A percentile compares a stretch with the other conserved stretches of the same genome.
phyloP scores from a whole-genome alignment of 1,140 invertebrate genomes.

The Sycophaga agraensis region DNA sequence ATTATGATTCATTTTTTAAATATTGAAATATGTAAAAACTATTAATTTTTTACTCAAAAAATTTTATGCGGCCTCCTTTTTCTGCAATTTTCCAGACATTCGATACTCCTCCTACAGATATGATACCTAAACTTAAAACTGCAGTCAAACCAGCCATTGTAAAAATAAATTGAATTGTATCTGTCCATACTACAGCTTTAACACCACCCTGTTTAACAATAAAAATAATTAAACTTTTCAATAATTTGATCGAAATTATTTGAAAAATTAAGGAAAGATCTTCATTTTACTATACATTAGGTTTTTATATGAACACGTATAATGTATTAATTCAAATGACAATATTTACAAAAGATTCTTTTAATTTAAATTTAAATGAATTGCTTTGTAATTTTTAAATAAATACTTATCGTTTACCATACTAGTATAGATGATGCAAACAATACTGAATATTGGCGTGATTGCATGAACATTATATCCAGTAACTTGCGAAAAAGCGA shows the following conservation, averaged over 20 bases:
- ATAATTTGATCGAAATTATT: too few species aligned
- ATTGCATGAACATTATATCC: slow-evolving; percentile 64
- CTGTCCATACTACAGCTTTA: slow-evolving; percentile 74
- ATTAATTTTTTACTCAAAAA: slow-evolving; percentile 42
- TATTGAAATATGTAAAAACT: neutral
- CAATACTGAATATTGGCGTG: slow-evolving; percentile 69
- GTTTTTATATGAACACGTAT: too few species aligned
- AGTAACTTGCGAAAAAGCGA: slow-evolving; percentile 68
- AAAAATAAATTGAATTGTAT: slow-evolving; percentile 69
- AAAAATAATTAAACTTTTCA: neutral
- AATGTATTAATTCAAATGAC: neutral
- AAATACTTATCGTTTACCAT: slow-evolving; percentile 56
- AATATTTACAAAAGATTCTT: neutral
- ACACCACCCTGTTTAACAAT: slow-evolving; percentile 65
- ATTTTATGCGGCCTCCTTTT: slow-evolving; percentile 42
- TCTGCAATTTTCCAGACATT: slow-evolving; percentile 41
- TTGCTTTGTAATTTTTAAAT: too few species aligned
- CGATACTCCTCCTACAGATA: slow-evolving; percentile 65
- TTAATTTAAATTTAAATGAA: neutral
- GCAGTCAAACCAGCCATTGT: slow-evolving; percentile 69
- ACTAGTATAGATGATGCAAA: slow-evolving; percentile 79
- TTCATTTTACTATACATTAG: too few species aligned
- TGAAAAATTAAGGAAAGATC: neutral
- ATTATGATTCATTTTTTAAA: neutral
- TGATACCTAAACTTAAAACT: slow-evolving; percentile 65